Evolutionary conservation across 1,140 invertebrate species (phyloP).

Genomic region (Zaprionus gabonicus): DNA sequence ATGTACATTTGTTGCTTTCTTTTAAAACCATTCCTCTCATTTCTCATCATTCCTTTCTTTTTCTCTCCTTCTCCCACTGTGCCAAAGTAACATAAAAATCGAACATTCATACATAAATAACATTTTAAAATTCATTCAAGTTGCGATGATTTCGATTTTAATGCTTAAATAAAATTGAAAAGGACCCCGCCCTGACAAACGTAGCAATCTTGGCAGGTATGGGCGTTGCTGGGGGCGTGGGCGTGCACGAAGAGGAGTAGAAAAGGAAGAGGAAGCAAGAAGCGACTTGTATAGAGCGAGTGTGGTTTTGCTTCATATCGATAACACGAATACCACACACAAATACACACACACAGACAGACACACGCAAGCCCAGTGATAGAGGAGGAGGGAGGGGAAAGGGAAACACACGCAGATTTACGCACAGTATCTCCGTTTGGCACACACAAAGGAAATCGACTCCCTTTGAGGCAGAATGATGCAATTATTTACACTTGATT

Average conservation of each 20-base stretch:
- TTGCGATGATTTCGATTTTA: conserved; percentile 68
- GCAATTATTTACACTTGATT: conserved; percentile 82
- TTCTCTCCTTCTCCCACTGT: neutral
- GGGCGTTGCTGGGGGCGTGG: conserved; percentile 10
- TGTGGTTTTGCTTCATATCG: conserved; percentile 58
- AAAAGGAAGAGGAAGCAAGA: neutral
- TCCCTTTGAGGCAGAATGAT: conserved; percentile 80
- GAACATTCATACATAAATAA: conserved; percentile 42
- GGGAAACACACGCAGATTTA: conserved; percentile 15
- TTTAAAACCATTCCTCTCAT: neutral
- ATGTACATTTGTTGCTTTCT: neutral
- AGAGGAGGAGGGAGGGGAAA: neutral
- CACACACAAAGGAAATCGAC: conserved; percentile 77
- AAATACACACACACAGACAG: conserved; percentile 10
- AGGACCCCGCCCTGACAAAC: conserved; percentile 8
- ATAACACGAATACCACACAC: conserved; percentile 42
- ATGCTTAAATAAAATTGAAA: conserved; percentile 52
- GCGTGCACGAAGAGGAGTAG: neutral
- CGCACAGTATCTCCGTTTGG: conserved; percentile 53
- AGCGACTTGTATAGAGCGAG: neutral
- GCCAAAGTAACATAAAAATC: conserved; percentile 4
- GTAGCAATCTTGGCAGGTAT: neutral
- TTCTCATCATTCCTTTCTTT: neutral
- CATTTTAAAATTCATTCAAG: conserved; percentile 56
- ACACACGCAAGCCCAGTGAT: neutral